These are phyloP conservation scores for Parasteatoda lunata DNA, from an alignment of 2,888 invertebrate species.

Conservation along the genomic window DNA sequence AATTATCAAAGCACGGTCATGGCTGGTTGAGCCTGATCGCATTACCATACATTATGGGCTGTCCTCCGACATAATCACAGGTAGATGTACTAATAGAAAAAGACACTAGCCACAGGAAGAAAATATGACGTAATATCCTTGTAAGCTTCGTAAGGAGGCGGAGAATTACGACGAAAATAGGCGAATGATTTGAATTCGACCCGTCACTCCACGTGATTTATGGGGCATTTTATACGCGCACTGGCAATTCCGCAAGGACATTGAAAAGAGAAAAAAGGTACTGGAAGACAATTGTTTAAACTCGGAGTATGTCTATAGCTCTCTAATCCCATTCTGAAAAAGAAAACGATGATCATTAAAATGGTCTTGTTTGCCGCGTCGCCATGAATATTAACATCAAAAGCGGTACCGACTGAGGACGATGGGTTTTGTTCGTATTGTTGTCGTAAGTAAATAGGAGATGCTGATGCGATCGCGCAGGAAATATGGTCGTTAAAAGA, in stretches of 20 bases:
- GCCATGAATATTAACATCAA: constrained; percentile 20
- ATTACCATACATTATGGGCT: constrained; percentile 47
- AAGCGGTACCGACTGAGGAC: neutral
- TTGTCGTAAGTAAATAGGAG: neutral
- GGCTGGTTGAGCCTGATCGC: constrained; percentile 30
- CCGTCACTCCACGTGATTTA: constrained; percentile 38
- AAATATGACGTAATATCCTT: constrained; percentile 17
- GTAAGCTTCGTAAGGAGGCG: constrained; percentile 26
- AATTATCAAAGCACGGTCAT: constrained; percentile 19
- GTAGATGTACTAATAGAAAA: constrained; percentile 24
- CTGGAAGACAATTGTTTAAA: constrained; percentile 16
- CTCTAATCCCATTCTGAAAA: neutral
- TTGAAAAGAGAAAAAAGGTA: constrained; percentile 4
- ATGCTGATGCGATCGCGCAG: neutral
- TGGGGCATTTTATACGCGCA: constrained; percentile 22
- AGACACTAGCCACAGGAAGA: constrained; percentile 33
- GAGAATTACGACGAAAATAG: constrained; percentile 30
- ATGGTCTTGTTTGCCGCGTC: constrained; percentile 19
- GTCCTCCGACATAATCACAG: constrained; percentile 18
- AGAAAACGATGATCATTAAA: constrained; percentile 45
- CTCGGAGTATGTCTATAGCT: constrained; percentile 13
- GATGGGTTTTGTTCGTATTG: neutral
- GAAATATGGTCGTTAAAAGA: constrained; percentile 3
- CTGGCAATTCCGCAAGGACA: constrained; percentile 39
- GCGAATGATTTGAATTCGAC: constrained; percentile 51